Evolutionary conservation across 2,113 vertebrate genomes (phyloP).

Genomic region (Eublepharis macularius): DNA sequence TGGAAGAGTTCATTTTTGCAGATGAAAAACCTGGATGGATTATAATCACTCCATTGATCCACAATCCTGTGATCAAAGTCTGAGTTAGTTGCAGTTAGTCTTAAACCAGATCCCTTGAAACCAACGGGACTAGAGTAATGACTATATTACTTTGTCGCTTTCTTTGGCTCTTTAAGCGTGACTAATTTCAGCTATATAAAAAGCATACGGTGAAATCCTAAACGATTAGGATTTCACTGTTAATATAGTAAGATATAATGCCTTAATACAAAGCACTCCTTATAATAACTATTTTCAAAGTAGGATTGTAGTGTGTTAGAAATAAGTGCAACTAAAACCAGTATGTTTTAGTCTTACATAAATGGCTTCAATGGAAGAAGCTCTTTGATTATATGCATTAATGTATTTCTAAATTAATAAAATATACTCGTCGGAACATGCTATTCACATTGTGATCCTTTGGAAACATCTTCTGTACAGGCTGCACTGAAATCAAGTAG

Average conservation of each 20-base stretch:
- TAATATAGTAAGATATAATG: neutral
- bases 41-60: neutral
- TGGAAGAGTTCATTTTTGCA: neutral
- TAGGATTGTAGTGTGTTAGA: neutral
- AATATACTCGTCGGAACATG: neutral
- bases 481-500: neutral
- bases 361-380: neutral
- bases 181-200: neutral
- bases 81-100: neutral
- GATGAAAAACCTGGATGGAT: neutral
- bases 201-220: no score
- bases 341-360: neutral
- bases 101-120: neutral
- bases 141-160: neutral
- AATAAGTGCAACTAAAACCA: neutral
- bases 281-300: constrained; percentile 7
- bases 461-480: neutral
- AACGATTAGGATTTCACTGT: no score
- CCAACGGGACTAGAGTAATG: neutral
- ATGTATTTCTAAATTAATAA: neutral
- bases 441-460: neutral
- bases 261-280: neutral
- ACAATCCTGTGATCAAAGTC: neutral
- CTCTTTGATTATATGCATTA: neutral
- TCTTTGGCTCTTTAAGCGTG: neutral